Evolutionary conservation across 2,797 vertebrate species (phyloP).

Genomic region (Helostoma temminkii): DNA sequence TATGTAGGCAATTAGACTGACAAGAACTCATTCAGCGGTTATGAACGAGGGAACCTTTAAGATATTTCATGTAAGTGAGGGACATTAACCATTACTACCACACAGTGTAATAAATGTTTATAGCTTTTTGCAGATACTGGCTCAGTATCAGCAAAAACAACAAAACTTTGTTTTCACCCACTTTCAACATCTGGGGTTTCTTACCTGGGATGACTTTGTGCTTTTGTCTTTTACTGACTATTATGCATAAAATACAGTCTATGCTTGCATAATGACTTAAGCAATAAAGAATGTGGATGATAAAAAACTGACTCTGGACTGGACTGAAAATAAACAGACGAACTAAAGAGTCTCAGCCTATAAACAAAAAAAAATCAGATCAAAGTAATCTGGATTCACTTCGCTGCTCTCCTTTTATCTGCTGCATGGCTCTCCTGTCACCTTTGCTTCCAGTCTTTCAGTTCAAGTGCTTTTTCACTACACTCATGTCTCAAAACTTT

Average conservation of each 20-base stretch:
- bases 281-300: not conserved
- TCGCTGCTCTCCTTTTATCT: slow-evolving; percentile 23
- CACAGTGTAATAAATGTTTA: slow-evolving; percentile 8
- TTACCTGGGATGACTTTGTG: not conserved
- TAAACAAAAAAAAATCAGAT: slow-evolving; percentile 34
- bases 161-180: not conserved
- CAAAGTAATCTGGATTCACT: slow-evolving; percentile 34
- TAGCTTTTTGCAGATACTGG: not conserved
- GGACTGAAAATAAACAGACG: slow-evolving; percentile 15
- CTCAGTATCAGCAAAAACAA: not conserved
- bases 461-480: slow-evolving; percentile 2
- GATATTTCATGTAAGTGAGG: not conserved
- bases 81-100: not conserved
- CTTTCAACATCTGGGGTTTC: not conserved
- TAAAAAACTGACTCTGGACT: not conserved
- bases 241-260: slow-evolving; percentile 12
- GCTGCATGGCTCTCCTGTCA: not conserved
- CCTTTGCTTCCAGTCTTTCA: slow-evolving; percentile 16
- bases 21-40: slow-evolving; percentile 3
- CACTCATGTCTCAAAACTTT: slow-evolving; percentile 4
- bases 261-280: not conserved
- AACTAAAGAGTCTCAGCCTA: slow-evolving; percentile 13
- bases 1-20: not conserved
- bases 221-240: slow-evolving; percentile 2
- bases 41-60: not conserved